Percentiles rank a stretch among this genome's conserved stretches.
Conservation (phyloP, 2,113 vertebrate genomes). For the Rhinolophus ferrumequinum region DNA sequence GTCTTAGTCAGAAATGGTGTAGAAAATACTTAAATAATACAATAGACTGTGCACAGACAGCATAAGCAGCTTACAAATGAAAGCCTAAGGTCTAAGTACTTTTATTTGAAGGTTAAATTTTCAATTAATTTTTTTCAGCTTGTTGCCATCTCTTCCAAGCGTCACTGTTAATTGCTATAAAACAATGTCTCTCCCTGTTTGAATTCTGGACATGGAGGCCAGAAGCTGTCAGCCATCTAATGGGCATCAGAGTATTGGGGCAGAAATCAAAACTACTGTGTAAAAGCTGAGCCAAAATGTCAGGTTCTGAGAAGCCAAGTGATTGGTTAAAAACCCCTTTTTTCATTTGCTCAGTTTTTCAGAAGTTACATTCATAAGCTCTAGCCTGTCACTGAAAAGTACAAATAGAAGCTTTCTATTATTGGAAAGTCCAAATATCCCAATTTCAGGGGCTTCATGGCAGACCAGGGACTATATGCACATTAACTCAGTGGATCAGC, state of each 20-base stretch:
- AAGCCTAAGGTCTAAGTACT: slow-evolving; percentile 76
- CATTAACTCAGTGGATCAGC: not conserved
- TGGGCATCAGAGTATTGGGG: slow-evolving; percentile 26
- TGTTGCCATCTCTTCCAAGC: slow-evolving; percentile 81
- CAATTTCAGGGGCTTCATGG: not conserved
- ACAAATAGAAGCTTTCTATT: not conserved
- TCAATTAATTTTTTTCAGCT: slow-evolving; percentile 86
- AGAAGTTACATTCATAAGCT: not conserved
- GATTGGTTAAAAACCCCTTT: not conserved
- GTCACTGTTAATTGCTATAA: slow-evolving; percentile 78
- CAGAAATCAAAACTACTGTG: slow-evolving; percentile 58
- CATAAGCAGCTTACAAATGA: slow-evolving; percentile 81
- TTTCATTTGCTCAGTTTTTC: not conserved
- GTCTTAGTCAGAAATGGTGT: slow-evolving; percentile 76
- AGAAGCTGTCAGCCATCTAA: slow-evolving; percentile 65
- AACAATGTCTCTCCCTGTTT: slow-evolving; percentile 75
- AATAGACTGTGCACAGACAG: slow-evolving; percentile 74
- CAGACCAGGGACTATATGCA: not conserved
- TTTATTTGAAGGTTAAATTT: slow-evolving; percentile 88
- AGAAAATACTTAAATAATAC: slow-evolving; percentile 80
- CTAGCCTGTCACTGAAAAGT: not conserved
- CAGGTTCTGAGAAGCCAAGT: not conserved
- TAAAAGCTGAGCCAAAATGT: slow-evolving; percentile 55
- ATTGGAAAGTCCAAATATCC: not conserved
- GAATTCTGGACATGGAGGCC: slow-evolving; percentile 65